A percentile compares a stretch with the other conserved stretches of the same genome.
These are phyloP conservation scores for Araneus ventricosus DNA, from an alignment of 1,140 invertebrate genomes.

Conservation along the genomic window DNA sequence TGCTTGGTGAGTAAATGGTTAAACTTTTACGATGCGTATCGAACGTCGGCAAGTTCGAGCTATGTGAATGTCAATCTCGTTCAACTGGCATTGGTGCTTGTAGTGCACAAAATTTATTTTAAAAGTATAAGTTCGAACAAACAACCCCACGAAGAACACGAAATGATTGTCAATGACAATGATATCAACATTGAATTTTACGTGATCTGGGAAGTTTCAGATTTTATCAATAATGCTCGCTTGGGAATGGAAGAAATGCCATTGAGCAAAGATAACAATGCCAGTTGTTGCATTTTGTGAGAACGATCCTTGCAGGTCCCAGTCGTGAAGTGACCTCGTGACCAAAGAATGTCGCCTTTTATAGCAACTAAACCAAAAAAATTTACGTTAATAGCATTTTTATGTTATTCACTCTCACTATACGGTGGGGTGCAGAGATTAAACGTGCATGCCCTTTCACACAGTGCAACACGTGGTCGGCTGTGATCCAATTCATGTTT, in stretches of 20 bases:
- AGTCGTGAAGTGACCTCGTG: no score
- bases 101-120: constrained; percentile 6
- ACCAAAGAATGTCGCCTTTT: no score
- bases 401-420: neutral
- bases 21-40: neutral
- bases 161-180: no score
- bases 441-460: neutral
- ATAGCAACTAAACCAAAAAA: no score
- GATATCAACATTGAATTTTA: neutral
- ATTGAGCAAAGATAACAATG: no score
- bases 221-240: no score
- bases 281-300: no score
- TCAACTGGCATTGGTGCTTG: neutral
- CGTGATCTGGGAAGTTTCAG: neutral
- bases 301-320: no score
- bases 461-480: neutral
- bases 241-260: neutral
- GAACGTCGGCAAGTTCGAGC: neutral
- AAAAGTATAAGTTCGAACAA: neutral
- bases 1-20: no score
- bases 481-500: constrained; percentile 13
- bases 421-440: constrained; percentile 15
- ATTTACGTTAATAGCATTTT: no score
- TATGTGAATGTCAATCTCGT: neutral
- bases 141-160: no score